Base-by-base conservation (phyloP, 2,113 vertebrate species). In the Aleadryas rufinucha region DNA sequence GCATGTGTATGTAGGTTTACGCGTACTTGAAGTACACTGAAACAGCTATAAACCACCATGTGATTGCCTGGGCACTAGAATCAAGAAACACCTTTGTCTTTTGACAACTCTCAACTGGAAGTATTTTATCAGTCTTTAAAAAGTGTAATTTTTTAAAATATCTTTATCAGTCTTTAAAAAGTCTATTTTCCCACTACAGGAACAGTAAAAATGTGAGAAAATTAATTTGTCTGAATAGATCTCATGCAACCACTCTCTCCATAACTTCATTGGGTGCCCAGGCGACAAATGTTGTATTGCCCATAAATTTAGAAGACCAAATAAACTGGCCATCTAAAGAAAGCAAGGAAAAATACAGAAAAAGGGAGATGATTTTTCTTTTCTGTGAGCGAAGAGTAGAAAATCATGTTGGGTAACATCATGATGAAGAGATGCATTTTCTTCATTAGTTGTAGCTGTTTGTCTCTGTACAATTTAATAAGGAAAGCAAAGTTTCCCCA, bases 1-100 rank as follows among this genome's bases (percentile, higher is more conserved):
- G 65, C 11, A 18, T 27, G 65, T 6, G 1, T 21, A 59, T 0
- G 0, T 24, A 63, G 12, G 12, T 39, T 61, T 54, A 76, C 0
- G 0, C 16, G 66, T 35, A 11, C 22, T 66, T 28, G 15, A 77
- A 60, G 47, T 31, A 66, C 28, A 45, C 33, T 56, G 27, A 59
- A 81, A 70, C 16, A 72, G 26, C 12, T 69, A 42, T 45, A 92
- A 89, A 88, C 44, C 27, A 33, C 19, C 44, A 13, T 78, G n/a
- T 59, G 39, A 54, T 16, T 81, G 23, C 17, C 42, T 50, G 37
- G 47, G 49, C 53, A 82, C 56, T 82, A 70, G 24, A 79, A 81
- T 31, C 49, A 89, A 78, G 57, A 61, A 87, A 71, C 15, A n/a
- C 5, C 54, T 84, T 71, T 23, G 15, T 52, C 54, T 70, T 76